A percentile compares a stretch with the other conserved stretches of the same genome.
These are phyloP conservation scores for Urechis unicinctus DNA, from an alignment of 2,888 invertebrate genomes.

Conservation along the genomic window DNA sequence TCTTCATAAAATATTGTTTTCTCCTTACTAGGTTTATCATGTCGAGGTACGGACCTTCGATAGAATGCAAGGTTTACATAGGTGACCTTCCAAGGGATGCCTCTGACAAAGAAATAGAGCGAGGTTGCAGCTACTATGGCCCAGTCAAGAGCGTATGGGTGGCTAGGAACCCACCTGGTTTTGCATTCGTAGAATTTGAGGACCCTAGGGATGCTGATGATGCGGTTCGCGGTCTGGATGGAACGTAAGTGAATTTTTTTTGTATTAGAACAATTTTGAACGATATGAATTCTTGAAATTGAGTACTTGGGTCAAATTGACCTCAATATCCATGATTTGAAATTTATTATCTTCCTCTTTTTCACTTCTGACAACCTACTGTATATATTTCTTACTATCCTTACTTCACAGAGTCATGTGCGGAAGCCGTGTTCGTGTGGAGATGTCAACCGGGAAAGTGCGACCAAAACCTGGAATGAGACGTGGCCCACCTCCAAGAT, in stretches of 20 bases:
- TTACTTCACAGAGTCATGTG: slow-evolving; percentile 41
- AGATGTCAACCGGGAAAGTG: slow-evolving; percentile 78
- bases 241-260: slow-evolving; percentile 64
- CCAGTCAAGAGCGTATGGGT: slow-evolving; percentile 42
- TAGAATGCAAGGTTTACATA: slow-evolving; percentile 8
- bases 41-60: neutral
- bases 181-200: slow-evolving; percentile 84
- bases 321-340: too few species aligned
- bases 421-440: slow-evolving; percentile 83
- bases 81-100: slow-evolving; percentile 8
- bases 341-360: too few species aligned
- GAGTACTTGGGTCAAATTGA: too few species aligned
- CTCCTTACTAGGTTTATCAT: neutral
- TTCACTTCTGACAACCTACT: too few species aligned
- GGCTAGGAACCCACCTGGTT: slow-evolving; percentile 54
- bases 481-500: too few species aligned
- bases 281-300: too few species aligned
- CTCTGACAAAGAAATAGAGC: slow-evolving; percentile 7
- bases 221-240: slow-evolving; percentile 74
- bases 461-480: slow-evolving; percentile 17
- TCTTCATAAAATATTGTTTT: neutral
- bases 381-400: too few species aligned
- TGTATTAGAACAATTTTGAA: too few species aligned
- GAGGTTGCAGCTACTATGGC: slow-evolving; percentile 19
- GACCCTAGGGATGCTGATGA: slow-evolving; percentile 86